Base-by-base conservation (phyloP, 1,140 invertebrate genomes). In the Caenorhabditis inopinata region DNA sequence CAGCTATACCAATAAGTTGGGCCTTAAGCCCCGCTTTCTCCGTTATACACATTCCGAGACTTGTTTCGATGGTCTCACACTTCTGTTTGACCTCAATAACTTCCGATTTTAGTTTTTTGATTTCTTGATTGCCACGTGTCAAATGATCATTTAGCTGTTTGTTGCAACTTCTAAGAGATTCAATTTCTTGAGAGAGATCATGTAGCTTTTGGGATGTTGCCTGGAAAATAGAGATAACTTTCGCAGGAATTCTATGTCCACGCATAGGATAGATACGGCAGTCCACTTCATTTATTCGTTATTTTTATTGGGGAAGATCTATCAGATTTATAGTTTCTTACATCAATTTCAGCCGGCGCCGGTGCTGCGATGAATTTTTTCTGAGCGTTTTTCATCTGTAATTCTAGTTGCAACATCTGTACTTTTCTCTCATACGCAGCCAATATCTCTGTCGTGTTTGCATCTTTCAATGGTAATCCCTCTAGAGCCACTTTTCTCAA, bases 361-460 rank as follows among this genome's bases (percentile, higher is more conserved):
- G n/a, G n/a, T n/a, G n/a, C n/a, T n/a, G n/a, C n/a, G n/a, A n/a
- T n/a, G n/a, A n/a, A n/a, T n/a, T n/a, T n/a, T 9, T 23, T 25
- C 14, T 38, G 27, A 18, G 23, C 68, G n/a, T 5, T 35, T 25
- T 68, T 21, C 32, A 81, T 1, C 21, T 48, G 74, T 27, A 6
- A 4, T 35, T 83, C 82, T 2, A 81, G 35, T 48, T 82, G 76
- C 16, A 82, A 25, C 77, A 83, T 75, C 14, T 32, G 23, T 23
- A 83, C 35, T 46, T 83, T 83, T n/a, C 49, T 62, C 23, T 83
- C 82, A 45, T 81, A 83, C 1, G 79, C 76, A 2, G 62, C 46
- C 2, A 82, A n/a, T 5, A 83, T 14, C n/a, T 83, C 74, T 3
- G 74, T 73, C 12, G 58, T 77, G 32, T 74, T 76, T 7, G 58